A percentile compares a stretch with the other conserved stretches of the same genome.
Conservation (phyloP, 1,140 invertebrate genomes). For the Brachionus asplanchnoidis region DNA sequence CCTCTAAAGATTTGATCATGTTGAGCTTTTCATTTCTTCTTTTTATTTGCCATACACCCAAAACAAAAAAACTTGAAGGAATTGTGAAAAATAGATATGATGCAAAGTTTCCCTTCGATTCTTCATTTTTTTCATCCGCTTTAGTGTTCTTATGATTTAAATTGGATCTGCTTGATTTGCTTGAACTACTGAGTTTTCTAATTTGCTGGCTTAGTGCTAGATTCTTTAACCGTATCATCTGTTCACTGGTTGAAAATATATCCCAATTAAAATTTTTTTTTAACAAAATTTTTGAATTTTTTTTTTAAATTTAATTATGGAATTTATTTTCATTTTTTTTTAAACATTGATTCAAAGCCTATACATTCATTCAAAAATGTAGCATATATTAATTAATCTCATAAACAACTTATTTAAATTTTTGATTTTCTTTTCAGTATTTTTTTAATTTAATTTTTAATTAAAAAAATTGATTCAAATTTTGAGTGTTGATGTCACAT, state of each 20-base stretch:
- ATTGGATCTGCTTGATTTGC: neutral
- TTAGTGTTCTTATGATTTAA: neutral
- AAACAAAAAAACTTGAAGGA: conserved; percentile 70
- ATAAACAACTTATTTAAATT: neutral
- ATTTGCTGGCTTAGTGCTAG: neutral
- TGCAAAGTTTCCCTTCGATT: neutral
- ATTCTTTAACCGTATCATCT: neutral
- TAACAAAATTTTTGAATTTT: neutral
- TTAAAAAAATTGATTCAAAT: too few relatives aligned
- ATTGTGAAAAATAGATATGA: conserved; percentile 50
- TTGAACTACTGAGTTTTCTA: neutral
- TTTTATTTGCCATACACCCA: conserved; percentile 83
- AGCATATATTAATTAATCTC: neutral
- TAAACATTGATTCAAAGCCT: neutral
- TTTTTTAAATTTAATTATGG: neutral
- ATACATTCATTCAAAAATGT: neutral
- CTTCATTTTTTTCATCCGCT: neutral
- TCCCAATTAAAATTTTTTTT: neutral
- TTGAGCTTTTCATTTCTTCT: conserved; percentile 77
- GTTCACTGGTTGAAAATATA: neutral
- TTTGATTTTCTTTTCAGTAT: neutral
- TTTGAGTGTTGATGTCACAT: neutral
- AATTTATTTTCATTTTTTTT: too few relatives aligned
- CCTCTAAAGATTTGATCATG: conserved; percentile 68
- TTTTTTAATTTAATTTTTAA: neutral